Base-by-base conservation (phyloP, 1,140 invertebrate genomes). In the Drosophila repletoides region DNA sequence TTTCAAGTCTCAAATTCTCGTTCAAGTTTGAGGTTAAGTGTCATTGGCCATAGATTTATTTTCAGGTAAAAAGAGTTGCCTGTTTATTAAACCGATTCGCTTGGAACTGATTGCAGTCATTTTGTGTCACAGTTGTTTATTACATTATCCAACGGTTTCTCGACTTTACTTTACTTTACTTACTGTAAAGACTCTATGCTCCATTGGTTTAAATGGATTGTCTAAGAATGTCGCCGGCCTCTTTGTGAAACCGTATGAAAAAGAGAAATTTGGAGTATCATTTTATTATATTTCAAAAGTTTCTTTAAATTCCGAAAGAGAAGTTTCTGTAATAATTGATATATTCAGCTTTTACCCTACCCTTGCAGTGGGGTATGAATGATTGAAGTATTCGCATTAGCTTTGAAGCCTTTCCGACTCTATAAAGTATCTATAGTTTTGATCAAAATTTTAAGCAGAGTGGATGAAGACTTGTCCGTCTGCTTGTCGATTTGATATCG, bases 11-110 rank as follows among this genome's bases (percentile, higher is more conserved):
- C 56, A 33, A 67, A 55, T 68, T 72, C 63, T 34, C 43, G 43
- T 43, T 66, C 46, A 76, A 71, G 61, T 72, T 80, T 61, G 51
- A 84, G 79, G 74, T 79, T 72, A 72, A 71, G 66, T 69, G 46
- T 17, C 53, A 43, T 49, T 46, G 53, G 24, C 31, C 22, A 59
- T 33, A 45, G 63, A 43, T 56, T 21, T 46, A 5, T 26, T 61
- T 41, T 56, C n/a, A 56, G 55, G 45, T 53, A 26, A n/a, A 38
- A 7, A 34, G 31, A 52, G 24, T 46, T 10, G 15, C 26, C 46
- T 31, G 17, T 22, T 28, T 38, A 49, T 60, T 38, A 19, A 34
- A 60, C 29, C 43, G 34, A 67, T 72, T 75, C 70, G 63, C 22
- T 79, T 75, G 80, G 58, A 84, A 84, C 80, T 61, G 65, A 71